A percentile compares a stretch with the other conserved stretches of the same genome.
phyloP scores from a whole-genome alignment of 1,140 invertebrate genomes.

The Campoletis sonorensis region DNA sequence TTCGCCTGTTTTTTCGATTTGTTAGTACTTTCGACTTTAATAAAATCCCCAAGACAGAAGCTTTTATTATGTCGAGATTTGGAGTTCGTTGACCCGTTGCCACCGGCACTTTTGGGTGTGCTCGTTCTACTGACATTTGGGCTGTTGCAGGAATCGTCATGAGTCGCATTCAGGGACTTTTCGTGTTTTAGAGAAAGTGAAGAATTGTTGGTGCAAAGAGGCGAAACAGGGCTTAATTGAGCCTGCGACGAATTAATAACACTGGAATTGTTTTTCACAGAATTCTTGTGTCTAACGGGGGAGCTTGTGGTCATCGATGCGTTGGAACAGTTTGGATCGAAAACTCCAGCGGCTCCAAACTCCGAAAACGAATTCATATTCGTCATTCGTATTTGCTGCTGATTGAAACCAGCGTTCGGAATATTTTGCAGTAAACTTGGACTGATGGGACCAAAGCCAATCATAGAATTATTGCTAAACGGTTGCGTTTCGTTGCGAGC shows the following conservation, averaged over 20 bases:
- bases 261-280: conserved; percentile 1
- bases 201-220: conserved; percentile 50
- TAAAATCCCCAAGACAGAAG: conserved; percentile 64
- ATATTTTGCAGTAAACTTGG: not conserved
- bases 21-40: conserved; percentile 48
- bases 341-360: not conserved
- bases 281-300: not conserved
- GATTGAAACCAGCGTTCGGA: conserved; percentile 1
- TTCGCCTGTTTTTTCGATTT: conserved; percentile 49
- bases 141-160: conserved; percentile 46
- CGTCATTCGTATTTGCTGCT: not conserved
- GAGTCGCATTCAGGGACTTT: conserved; percentile 45
- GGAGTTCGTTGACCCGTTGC: conserved; percentile 47
- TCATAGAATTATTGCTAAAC: not conserved
- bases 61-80: conserved; percentile 56
- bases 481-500: not conserved
- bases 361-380: not conserved
- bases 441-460: not conserved
- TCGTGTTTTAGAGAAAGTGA: conserved; percentile 52
- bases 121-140: conserved; percentile 42
- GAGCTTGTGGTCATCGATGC: not conserved
- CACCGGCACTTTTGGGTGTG: conserved; percentile 47
- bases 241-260: not conserved
- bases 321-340: not conserved
- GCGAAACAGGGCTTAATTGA: conserved; percentile 55